Base-by-base conservation (phyloP, 1,140 invertebrate genomes). In the Nasonia giraulti region DNA sequence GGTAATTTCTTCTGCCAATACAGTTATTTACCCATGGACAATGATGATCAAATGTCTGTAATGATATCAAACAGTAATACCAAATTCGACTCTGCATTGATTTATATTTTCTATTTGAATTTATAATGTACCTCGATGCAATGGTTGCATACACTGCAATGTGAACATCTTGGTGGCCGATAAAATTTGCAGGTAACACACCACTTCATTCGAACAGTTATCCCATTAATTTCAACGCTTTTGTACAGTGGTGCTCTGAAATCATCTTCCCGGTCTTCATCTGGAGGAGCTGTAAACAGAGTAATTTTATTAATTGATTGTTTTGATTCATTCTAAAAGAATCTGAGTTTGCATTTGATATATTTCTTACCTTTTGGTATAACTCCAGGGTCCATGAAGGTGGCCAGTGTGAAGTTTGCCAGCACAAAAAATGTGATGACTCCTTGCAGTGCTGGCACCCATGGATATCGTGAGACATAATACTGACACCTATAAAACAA, bases 21-120 rank as follows among this genome's bases (percentile, higher is more conserved):
- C 99, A 99, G 93, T 99, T 99, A 93, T 99, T 99, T 87, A 99
- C 97, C 99, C 99, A 99, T 80, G 99, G 99, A 94, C 99, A 99
- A 94, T 99, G 99, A 95, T 99, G 99, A 94, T 99, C 99, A 94
- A 99, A 99, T 50, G 98, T 99, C 97, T 99, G 94, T 82, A 85
- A 86, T 12, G 76, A 78, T 80, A 74, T 73, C 79, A 40, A 84
- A 47, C 0, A 37, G 82, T 50, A 75, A 83, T 66, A 84, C 73
- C 68, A 62, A 74, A 73, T 83, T 73, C 62, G 27, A 73, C 66
- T 37, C 74, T 37, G 62, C 11, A 17, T 23, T 40, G n/a, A 76
- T 23, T 20, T 11, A 76, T 23, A 47, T 5, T 31, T 31, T 20
- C 11, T 2, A 40, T 11, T 2, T 27, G 12, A 66, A 44, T 44